phyloP scores from a whole-genome alignment of 2,888 invertebrate genomes.

The Rutpela maculata region DNA sequence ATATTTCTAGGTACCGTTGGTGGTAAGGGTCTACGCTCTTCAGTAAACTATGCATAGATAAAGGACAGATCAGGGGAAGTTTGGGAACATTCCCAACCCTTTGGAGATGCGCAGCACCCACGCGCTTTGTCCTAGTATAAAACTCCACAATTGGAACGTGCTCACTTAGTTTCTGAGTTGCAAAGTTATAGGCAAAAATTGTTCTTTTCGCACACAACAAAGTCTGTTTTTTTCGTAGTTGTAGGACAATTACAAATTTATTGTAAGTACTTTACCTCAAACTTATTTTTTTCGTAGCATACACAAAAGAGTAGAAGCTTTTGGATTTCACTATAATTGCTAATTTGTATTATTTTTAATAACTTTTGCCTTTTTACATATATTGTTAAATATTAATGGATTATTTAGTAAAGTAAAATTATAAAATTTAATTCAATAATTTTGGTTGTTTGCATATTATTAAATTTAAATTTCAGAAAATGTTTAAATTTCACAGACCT shows the following conservation, averaged over 20 bases:
- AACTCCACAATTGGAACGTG: slow-evolving; percentile 32
- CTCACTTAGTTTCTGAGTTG: slow-evolving; percentile 41
- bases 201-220: slow-evolving; percentile 36
- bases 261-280: slow-evolving; percentile 30
- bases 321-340: no score
- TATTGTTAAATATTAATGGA: no score
- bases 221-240: slow-evolving; percentile 32
- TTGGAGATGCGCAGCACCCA: slow-evolving; percentile 51
- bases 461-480: no score
- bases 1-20: slow-evolving; percentile 34
- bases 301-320: not conserved
- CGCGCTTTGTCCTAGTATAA: slow-evolving; percentile 46
- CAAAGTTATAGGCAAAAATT: slow-evolving; percentile 9
- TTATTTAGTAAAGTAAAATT: no score
- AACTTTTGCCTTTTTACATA: no score
- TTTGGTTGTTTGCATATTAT: no score
- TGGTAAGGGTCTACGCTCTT: slow-evolving; percentile 21
- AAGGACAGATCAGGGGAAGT: slow-evolving; percentile 42
- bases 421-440: no score
- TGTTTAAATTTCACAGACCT: no score
- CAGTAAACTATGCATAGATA: slow-evolving; percentile 16
- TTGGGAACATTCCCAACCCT: slow-evolving; percentile 38
- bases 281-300: not conserved
- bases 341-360: no score
- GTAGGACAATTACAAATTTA: slow-evolving; percentile 16